Base-by-base conservation (phyloP, 1,140 invertebrate genomes). In the Hypsibius dujardini region DNA sequence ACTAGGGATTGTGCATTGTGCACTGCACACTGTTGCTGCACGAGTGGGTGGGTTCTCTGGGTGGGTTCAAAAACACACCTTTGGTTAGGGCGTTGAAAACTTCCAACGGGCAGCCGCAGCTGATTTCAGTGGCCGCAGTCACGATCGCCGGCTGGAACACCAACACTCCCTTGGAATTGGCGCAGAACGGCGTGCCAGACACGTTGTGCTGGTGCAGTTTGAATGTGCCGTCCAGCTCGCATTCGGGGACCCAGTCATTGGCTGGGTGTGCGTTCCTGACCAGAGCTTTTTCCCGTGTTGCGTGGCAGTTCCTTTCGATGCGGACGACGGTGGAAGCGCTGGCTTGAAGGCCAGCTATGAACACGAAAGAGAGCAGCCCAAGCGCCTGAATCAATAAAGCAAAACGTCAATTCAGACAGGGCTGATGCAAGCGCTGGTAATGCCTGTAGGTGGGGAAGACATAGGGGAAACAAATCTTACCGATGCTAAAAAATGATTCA, bases 281-380 rank as follows among this genome's bases (percentile, higher is more conserved):
- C 50, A 56, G n/a, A 56, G 50, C 50, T 56, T 67, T 12, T 42
- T 67, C 62, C 12, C 62, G 62, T 15, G 62, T 42, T 15, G 62
- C 42, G 3, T 12, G 12, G 42, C 62, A 67, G 28, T 28, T 28
- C 28, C 28, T 28, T 28, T 28, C 28, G 28, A 28, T 28, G 28
- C 28, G 28, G 28, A 28, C 28, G 28, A 28, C 28, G 28, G 28
- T 28, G 28, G 28, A 28, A 28, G 28, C 28, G 28, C 28, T 28
- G 28, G 28, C 28, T 28, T 28, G 28, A 28, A 28, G 28, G 28
- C 28, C 28, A 28, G 28, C 28, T 28, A 28, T 28, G 28, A 28
- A 28, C 28, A 28, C 28, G 28, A 28, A 28, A 28, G 28, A 28
- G 28, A 28, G 28, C 28, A 28, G 28, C 28, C 28, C 28, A 28